Base-by-base conservation (phyloP, 1,140 invertebrate genomes). In the Papilio xuthus region DNA sequence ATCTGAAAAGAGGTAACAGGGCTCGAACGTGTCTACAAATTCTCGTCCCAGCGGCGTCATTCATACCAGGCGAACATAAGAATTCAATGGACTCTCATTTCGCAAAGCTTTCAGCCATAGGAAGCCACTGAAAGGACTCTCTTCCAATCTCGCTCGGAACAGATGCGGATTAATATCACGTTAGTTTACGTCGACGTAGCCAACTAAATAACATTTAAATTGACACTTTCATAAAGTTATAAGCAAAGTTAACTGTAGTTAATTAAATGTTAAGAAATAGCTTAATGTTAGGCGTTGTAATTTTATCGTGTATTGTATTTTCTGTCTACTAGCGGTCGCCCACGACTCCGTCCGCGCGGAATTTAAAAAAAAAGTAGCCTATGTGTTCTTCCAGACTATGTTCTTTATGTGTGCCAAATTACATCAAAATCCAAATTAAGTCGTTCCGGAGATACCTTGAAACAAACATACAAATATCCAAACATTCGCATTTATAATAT, bases 111-210 rank as follows among this genome's bases (percentile, higher is more conserved):
- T 76, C 28, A 76, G 53, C 53, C 53, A 76, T 60, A 60, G 53
- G 74, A 63, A 47, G 9, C n/a, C 37, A n/a, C 23, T 76, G 32
- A 76, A 79, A 79, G 75, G 75, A 80, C 37, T 28, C 73, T n/a
- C 50, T 73, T 78, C 76, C 69, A 80, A 80, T 80, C 50, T 76
- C 70, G 69, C 75, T 76, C 28, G 47, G 12, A n/a, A 32, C 53
- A 12, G 53, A 53, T 63, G 74, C 37, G n/a, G 53, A 76, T 76
- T 76, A 60, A 76, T 76, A 41, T 32, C 53, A 63, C 37, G 73
- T 75, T 60, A 41, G 74, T 41, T 60, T 26, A 72, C 41, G 71
- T 44, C 41, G 20, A 72, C 12, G 1, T 20, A 44, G 28, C 32
- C 20, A 20, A 47, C 23, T 44, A 72, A 41, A 42, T 42, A 23